Percentiles rank a stretch among this genome's conserved stretches.
Evolutionary conservation across 2,113 vertebrate species (phyloP).

Genomic region (Brachypteracias leptosomus): DNA sequence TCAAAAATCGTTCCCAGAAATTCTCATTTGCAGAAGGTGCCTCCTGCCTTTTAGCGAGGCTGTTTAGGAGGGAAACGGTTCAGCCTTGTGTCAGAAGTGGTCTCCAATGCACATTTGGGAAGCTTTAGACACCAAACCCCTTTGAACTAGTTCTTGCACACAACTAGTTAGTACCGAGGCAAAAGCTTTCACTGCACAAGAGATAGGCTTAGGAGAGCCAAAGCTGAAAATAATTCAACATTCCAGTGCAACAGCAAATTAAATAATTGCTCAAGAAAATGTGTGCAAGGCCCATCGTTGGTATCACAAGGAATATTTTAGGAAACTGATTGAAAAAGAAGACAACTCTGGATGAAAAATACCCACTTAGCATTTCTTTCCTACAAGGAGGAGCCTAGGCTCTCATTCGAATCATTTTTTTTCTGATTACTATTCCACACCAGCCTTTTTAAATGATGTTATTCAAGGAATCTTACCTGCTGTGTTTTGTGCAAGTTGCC

Average conservation of each 20-base stretch:
- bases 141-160: background rate
- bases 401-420: constrained; percentile 17
- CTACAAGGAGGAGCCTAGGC: background rate
- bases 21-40: background rate
- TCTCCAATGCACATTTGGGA: background rate
- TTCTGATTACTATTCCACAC: constrained; percentile 57
- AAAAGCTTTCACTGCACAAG: background rate
- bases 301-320: constrained; percentile 1
- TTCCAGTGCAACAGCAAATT: background rate
- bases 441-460: background rate
- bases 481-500: constrained; percentile 11
- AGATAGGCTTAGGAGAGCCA: background rate
- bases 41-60: background rate
- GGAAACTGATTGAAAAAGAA: background rate
- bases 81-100: background rate
- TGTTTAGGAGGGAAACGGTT: background rate
- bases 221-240: background rate
- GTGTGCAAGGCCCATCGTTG: background rate
- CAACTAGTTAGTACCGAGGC: background rate
- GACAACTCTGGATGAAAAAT: background rate
- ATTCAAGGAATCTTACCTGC: constrained; percentile 15
- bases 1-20: background rate
- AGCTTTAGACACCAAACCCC: background rate
- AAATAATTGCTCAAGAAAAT: constrained; percentile 32
- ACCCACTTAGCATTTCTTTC: constrained; percentile 1